Conservation (phyloP, 1,140 invertebrate species). For the Arctopsyche grandis region DNA sequence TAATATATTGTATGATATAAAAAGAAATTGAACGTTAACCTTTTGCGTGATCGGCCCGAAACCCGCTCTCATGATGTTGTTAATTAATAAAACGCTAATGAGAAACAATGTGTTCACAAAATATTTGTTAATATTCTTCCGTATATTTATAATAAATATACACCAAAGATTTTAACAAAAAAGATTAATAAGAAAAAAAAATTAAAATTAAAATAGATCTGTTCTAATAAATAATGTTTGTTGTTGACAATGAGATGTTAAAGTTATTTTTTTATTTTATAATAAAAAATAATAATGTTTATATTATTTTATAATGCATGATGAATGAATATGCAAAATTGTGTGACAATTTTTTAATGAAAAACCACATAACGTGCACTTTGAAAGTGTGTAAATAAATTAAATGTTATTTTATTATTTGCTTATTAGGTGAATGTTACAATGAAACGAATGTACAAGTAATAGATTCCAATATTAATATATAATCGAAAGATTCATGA, state of each 20-base stretch:
- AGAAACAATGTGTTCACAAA: constrained; percentile 54
- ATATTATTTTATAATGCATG: not conserved
- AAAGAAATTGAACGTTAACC: not conserved
- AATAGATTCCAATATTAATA: constrained; percentile 22
- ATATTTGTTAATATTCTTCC: constrained; percentile 54
- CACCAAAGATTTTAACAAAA: constrained; percentile 56
- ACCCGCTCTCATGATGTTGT: constrained; percentile 41
- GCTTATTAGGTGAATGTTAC: constrained; percentile 15
- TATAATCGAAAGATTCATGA: constrained; percentile 9
- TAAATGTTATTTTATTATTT: constrained; percentile 11
- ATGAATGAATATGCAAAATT: not conserved
- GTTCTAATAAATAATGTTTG: constrained; percentile 53
- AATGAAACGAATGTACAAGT: constrained; percentile 36
- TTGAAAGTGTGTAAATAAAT: constrained; percentile 21
- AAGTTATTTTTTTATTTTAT: constrained; percentile 52
- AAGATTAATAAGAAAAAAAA: constrained; percentile 6
- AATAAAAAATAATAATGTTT: not conserved
- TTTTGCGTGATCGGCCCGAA: constrained; percentile 1
- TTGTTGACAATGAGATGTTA: constrained; percentile 51
- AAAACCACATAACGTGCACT: not conserved
- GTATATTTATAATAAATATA: constrained; percentile 56
- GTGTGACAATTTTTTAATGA: not conserved
- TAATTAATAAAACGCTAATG: not conserved
- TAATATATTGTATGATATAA: constrained; percentile 23
- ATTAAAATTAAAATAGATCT: constrained; percentile 48